Evolutionary conservation across 1,140 invertebrate genomes (phyloP), one percentile per base, ranked within the genome.

Genomic region (Anadara kagoshimensis): DNA sequence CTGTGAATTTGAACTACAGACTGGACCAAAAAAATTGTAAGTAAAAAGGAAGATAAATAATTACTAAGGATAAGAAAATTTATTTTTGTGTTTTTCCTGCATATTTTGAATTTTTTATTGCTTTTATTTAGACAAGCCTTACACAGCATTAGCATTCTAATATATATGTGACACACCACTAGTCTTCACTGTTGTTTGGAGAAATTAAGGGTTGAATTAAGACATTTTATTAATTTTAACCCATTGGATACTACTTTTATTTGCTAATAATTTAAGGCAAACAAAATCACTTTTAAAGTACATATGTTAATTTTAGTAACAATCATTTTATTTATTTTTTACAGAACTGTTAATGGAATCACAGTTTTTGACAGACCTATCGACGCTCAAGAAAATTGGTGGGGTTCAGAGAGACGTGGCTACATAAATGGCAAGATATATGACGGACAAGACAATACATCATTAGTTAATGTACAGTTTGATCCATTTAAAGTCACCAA

Each of bases 1-100:
- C 80, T 99, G 99, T 88, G 95, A 98, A 89, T 99, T 98, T 88
- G 98, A 99, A 91, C 93, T 99, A 89, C 93, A 97, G 18, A 96
- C 97, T 0, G 93, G 96, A 43, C 98, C 98, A 16, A 73, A 77
- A 22, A 45, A 53, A 59, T 43, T 74, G 83, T 86, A 79, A 85
- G 83, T 83, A 36, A 36, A 36, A 36, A 36, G 7, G 7, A 3
- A 3, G 29, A 36, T 36, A 36, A 36, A 3, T 36, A 36, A 36
- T 36, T 36, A 3, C 29, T 36, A 36, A 36, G 29, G 29, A 3
- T 2, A 36, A 36, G 29, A 36, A 36, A 3, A 7, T 36, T 36
- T 36, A 36, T 36, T n/a, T n/a, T 7, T 36, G 29, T 36, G 2
- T 36, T 36, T 36, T 36, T 36, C 29, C 29, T 36, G 29, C 29